Evolutionary conservation across 1,140 invertebrate species (phyloP).

Genomic region (Bombyx mandarina): DNA sequence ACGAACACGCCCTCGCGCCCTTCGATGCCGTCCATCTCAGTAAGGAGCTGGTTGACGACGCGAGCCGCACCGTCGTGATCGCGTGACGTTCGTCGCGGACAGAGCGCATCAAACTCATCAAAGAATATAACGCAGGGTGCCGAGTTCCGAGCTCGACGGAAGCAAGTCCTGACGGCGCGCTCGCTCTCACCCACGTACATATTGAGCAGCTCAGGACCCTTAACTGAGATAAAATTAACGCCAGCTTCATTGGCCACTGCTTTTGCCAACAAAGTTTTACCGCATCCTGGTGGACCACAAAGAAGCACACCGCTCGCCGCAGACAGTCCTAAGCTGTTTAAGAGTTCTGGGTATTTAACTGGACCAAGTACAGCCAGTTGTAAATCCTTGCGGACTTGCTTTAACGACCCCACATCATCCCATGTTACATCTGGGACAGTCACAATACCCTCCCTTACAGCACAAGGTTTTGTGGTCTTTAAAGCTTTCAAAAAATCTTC

Average conservation of each 20-base stretch:
- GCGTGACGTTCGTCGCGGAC: slow-evolving; percentile 87
- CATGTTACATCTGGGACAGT: slow-evolving; percentile 98
- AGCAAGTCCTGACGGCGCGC: slow-evolving; percentile 93
- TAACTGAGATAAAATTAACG: slow-evolving; percentile 97
- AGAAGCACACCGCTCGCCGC: slow-evolving; percentile 90
- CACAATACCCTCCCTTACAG: slow-evolving; percentile 96
- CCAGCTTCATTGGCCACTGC: slow-evolving; percentile 97
- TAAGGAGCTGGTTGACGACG: slow-evolving; percentile 97
- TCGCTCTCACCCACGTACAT: slow-evolving; percentile 99
- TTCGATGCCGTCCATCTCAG: slow-evolving; percentile 99
- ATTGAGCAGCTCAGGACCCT: slow-evolving; percentile 95
- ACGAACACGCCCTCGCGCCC: slow-evolving; percentile 91
- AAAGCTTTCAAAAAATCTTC: slow-evolving; percentile 86
- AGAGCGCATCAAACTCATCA: slow-evolving; percentile 98
- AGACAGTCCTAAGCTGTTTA: slow-evolving; percentile 82
- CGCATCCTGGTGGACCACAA: slow-evolving; percentile 95
- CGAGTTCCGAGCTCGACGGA: slow-evolving; percentile 93
- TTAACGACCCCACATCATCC: slow-evolving; percentile 96
- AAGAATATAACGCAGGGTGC: slow-evolving; percentile 99
- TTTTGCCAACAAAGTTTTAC: slow-evolving; percentile 94
- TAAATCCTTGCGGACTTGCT: slow-evolving; percentile 90
- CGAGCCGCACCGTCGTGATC: slow-evolving; percentile 81
- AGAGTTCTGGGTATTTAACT: slow-evolving; percentile 87
- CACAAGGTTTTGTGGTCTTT: slow-evolving; percentile 89
- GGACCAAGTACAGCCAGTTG: slow-evolving; percentile 93